phyloP scores from a whole-genome alignment of 2,888 invertebrate species.

The Carabus problematicus region DNA sequence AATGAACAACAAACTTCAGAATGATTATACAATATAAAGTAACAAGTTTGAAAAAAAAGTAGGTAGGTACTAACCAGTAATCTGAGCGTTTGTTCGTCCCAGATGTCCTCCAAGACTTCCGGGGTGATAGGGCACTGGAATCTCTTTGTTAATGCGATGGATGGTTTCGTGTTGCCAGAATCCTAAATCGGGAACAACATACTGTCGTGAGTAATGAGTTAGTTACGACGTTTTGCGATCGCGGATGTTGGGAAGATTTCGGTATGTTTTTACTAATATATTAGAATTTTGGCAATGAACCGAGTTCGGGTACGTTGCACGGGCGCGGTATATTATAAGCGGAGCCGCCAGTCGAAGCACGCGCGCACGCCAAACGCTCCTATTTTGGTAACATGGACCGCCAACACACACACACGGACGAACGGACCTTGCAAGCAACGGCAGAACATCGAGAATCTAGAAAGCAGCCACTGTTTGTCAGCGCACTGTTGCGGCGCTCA shows the following conservation, averaged over 20 bases:
- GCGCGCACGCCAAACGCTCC: constrained; percentile 26
- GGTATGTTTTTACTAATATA: constrained; percentile 6
- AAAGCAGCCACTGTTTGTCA: constrained; percentile 2
- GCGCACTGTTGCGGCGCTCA: constrained; percentile 8
- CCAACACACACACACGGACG: constrained; percentile 4
- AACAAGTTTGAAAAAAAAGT: too few species aligned
- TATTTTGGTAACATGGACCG: constrained; percentile 36
- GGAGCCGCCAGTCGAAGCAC: background rate
- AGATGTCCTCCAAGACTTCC: constrained; percentile 75
- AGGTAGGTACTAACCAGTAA: constrained; percentile 67
- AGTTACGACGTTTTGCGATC: background rate
- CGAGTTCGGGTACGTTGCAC: constrained; percentile 10
- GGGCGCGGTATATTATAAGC: constrained; percentile 10
- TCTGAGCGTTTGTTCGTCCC: constrained; percentile 77
- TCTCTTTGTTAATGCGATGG: constrained; percentile 52
- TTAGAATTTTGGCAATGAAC: constrained; percentile 16
- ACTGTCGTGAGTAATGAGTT: background rate
- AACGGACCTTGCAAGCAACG: constrained; percentile 8
- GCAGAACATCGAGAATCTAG: too few species aligned
- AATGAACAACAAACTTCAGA: too few species aligned
- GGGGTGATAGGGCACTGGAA: constrained; percentile 61
- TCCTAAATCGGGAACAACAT: constrained; percentile 26
- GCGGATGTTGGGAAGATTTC: background rate
- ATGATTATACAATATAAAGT: too few species aligned
- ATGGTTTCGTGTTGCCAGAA: constrained; percentile 53